Percentiles rank a stretch among this genome's conserved stretches.
These are phyloP conservation scores for Lithophane semibrunnea DNA, from an alignment of 2,888 invertebrate genomes.

Conservation along the genomic window DNA sequence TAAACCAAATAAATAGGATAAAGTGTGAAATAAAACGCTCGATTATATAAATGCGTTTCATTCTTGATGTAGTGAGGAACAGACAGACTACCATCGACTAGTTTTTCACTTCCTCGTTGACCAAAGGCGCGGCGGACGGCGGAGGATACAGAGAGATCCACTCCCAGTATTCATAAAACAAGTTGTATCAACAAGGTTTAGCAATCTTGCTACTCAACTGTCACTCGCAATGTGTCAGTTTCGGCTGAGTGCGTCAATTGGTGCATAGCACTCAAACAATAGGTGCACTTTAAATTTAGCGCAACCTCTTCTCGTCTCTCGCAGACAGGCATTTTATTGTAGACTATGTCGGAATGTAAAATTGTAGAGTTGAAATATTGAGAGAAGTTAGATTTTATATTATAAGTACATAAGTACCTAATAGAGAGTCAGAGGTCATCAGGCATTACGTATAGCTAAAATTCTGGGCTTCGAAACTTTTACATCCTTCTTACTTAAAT, in stretches of 20 bases:
- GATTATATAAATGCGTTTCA: slow-evolving; percentile 43
- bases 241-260: slow-evolving; percentile 40
- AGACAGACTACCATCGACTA: neutral
- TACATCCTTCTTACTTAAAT: neutral
- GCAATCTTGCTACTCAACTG: slow-evolving; percentile 15
- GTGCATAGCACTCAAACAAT: slow-evolving; percentile 48
- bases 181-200: slow-evolving; percentile 24
- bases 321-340: slow-evolving; percentile 7
- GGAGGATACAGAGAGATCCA: neutral
- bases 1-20: slow-evolving; percentile 45
- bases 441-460: neutral
- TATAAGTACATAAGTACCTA: no score
- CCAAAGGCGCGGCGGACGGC: neutral
- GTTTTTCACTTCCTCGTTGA: neutral
- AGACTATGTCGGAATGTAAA: neutral
- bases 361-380: neutral
- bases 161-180: slow-evolving; percentile 8
- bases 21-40: slow-evolving; percentile 46
- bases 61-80: slow-evolving; percentile 10
- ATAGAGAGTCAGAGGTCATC: neutral
- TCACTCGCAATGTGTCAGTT: slow-evolving; percentile 39
- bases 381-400: neutral
- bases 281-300: slow-evolving; percentile 28
- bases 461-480: neutral
- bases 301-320: slow-evolving; percentile 38